These are phyloP conservation scores for Amazona guildingii DNA, from an alignment of 2,113 vertebrate genomes.

Conservation along the genomic window DNA sequence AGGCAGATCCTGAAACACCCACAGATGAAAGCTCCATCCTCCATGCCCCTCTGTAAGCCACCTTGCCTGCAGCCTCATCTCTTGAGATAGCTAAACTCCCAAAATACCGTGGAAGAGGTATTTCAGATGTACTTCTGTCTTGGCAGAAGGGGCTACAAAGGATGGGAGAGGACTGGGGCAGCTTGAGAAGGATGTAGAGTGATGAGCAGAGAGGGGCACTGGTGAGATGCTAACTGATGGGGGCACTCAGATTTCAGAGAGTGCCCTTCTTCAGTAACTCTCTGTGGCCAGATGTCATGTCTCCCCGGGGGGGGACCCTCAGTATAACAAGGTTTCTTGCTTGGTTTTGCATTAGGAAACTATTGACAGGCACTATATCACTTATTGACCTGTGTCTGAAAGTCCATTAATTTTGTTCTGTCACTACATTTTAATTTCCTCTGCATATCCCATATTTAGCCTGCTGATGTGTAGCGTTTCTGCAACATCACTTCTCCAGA, in stretches of 20 bases:
- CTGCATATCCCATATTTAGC: background rate
- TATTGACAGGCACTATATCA: background rate
- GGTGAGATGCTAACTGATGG: background rate
- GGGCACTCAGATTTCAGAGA: background rate
- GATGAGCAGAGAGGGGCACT: background rate
- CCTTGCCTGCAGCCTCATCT: background rate
- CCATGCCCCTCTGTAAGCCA: background rate
- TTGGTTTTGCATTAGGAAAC: background rate
- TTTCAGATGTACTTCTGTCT: background rate
- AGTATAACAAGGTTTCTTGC: background rate
- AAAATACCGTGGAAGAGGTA: background rate
- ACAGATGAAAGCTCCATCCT: background rate
- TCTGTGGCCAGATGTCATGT: background rate
- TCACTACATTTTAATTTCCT: background rate
- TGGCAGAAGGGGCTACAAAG: background rate
- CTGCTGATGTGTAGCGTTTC: background rate
- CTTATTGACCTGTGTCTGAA: background rate
- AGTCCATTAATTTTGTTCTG: background rate
- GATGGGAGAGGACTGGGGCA: rapidly evolving
- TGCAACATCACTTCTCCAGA: slow-evolving; percentile 46
- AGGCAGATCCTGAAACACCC: background rate
- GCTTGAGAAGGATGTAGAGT: background rate
- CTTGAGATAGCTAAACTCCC: background rate
- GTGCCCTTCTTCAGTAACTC: background rate
- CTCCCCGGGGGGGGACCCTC: background rate